Percentiles rank a stretch among this genome's conserved stretches.
These are phyloP conservation scores for Phengaris arion DNA, from an alignment of 2,888 invertebrate genomes.

Conservation along the genomic window DNA sequence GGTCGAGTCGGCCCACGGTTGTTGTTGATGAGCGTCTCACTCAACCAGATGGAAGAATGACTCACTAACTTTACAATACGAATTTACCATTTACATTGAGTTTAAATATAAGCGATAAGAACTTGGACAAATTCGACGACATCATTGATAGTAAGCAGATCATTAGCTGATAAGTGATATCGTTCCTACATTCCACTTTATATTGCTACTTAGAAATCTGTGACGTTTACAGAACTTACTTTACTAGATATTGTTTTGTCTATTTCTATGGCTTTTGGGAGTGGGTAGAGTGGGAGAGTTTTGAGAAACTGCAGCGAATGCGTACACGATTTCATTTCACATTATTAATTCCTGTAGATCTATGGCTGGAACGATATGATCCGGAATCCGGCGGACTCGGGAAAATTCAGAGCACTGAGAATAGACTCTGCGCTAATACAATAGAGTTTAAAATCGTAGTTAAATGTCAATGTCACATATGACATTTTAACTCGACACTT, in stretches of 20 bases:
- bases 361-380: no score
- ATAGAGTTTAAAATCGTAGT: background rate
- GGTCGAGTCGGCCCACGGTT: no score
- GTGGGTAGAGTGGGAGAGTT: no score
- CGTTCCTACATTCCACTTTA: background rate
- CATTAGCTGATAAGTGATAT: slow-evolving; percentile 22
- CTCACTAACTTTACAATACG: background rate
- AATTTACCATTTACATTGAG: background rate
- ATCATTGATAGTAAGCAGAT: slow-evolving; percentile 3
- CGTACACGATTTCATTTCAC: no score
- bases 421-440: background rate
- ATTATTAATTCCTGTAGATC: background rate
- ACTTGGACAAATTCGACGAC: background rate
- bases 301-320: no score
- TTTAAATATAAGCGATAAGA: background rate
- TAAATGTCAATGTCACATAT: no score
- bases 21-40: no score
- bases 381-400: no score
- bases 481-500: no score
- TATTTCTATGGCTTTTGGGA: no score
- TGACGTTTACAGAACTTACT: background rate
- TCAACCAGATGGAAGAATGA: background rate
- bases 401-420: background rate
- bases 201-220: background rate
- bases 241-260: no score